Percentiles rank a stretch among this genome's conserved stretches.
phyloP scores from a whole-genome alignment of 2,888 invertebrate genomes.

The Parascotia fuliginaria region DNA sequence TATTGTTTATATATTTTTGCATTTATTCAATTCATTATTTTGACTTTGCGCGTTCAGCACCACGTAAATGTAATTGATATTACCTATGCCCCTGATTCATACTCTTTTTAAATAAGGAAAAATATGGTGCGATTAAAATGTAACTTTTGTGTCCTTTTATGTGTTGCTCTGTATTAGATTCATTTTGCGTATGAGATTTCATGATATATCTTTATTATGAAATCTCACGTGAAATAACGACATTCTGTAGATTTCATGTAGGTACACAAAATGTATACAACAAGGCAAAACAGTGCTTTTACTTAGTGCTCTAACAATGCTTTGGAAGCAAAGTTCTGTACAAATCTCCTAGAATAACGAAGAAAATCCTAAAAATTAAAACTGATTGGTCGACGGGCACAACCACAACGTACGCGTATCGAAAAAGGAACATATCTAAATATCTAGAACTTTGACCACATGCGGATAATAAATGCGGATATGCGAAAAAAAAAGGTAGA shows the following conservation, averaged over 20 bases:
- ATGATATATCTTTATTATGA: too few species aligned
- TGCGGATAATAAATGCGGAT: neutral
- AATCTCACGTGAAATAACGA: too few species aligned
- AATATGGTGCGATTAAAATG: too few species aligned
- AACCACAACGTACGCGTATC: neutral
- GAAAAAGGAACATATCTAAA: neutral
- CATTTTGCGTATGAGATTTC: too few species aligned
- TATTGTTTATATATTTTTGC: neutral
- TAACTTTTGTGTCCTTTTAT: too few species aligned
- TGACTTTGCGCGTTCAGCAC: too few species aligned
- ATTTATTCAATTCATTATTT: neutral
- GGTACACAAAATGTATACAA: neutral
- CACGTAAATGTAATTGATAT: too few species aligned
- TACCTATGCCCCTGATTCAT: too few species aligned
- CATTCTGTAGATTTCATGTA: too few species aligned
- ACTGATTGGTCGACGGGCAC: conserved; percentile 7
- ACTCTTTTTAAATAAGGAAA: too few species aligned
- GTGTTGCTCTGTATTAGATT: too few species aligned
- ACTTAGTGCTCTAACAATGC: conserved; percentile 15
- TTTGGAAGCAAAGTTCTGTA: conserved; percentile 17
- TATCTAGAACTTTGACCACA: conserved; percentile 1
- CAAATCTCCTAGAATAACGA: conserved; percentile 26
- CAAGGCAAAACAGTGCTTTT: conserved; percentile 12
- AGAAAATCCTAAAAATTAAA: conserved; percentile 38
- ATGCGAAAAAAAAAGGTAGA: conserved; percentile 1